Conservation (phyloP, 1,140 invertebrate genomes). For the Scaptomyza graminum region DNA sequence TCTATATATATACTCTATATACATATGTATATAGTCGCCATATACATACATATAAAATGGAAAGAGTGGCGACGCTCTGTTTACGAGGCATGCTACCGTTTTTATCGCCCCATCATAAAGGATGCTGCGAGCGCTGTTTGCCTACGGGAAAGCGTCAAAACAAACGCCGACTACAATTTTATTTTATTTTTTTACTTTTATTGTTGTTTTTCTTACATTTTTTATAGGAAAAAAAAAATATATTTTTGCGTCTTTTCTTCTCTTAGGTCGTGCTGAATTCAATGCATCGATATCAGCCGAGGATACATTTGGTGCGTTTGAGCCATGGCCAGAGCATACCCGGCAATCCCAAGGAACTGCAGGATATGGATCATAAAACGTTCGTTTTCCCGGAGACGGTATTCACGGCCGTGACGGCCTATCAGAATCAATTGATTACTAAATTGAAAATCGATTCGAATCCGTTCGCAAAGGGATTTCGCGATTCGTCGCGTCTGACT, state of each 20-base stretch:
- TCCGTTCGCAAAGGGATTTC: conserved; percentile 97
- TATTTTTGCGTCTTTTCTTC: no score
- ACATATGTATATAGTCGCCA: background rate
- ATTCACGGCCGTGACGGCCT: conserved; percentile 99
- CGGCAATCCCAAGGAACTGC: conserved; percentile 92
- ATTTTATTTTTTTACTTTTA: conserved; percentile 68
- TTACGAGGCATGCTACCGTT: conserved; percentile 69
- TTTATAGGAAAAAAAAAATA: no score
- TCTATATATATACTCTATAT: no score
- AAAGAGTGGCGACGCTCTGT: conserved; percentile 58
- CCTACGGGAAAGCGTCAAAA: conserved; percentile 61
- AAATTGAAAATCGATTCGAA: conserved; percentile 98
- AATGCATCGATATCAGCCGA: conserved; percentile 99
- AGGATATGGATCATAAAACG: conserved; percentile 94
- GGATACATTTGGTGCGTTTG: conserved; percentile 94
- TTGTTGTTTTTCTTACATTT: conserved; percentile 64
- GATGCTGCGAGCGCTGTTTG: conserved; percentile 35
- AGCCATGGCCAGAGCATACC: conserved; percentile 88
- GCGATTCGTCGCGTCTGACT: conserved; percentile 96
- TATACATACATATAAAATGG: background rate
- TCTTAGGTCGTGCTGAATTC: conserved; percentile 97
- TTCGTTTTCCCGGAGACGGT: conserved; percentile 98
- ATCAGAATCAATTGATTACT: conserved; percentile 98
- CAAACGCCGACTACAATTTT: conserved; percentile 40
- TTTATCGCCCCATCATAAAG: conserved; percentile 76